Conservation (phyloP, 2,888 invertebrate species). For the Podotricha telesiphe region DNA sequence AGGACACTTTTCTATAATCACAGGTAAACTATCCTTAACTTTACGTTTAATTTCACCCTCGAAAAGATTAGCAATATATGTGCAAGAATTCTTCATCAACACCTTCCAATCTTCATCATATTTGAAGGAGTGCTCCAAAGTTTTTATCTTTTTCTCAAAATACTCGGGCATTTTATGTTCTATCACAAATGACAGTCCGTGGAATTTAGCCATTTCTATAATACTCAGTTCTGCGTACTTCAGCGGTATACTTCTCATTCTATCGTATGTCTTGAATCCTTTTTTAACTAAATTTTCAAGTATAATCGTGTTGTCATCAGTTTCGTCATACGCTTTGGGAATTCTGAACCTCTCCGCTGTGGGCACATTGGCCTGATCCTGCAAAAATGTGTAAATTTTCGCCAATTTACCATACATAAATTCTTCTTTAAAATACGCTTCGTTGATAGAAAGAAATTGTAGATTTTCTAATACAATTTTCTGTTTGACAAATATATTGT, state of each 20-base stretch:
- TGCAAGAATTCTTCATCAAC: conserved; percentile 39
- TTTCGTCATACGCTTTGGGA: conserved; percentile 37
- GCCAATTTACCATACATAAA: conserved; percentile 54
- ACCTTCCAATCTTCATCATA: conserved; percentile 42
- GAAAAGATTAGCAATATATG: conserved; percentile 47
- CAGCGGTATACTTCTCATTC: conserved; percentile 47
- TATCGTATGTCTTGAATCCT: conserved; percentile 49
- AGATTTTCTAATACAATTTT: conserved; percentile 46
- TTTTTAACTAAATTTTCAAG: conserved; percentile 48
- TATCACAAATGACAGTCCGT: conserved; percentile 52
- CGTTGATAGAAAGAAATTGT: conserved; percentile 45
- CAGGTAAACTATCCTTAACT: conserved; percentile 45
- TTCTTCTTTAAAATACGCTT: conserved; percentile 52
- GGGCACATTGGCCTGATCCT: conserved; percentile 43
- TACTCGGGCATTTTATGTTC: conserved; percentile 47
- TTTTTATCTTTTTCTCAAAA: conserved; percentile 50
- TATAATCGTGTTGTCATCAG: conserved; percentile 36
- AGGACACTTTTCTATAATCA: conserved; percentile 36
- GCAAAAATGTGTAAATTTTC: conserved; percentile 46
- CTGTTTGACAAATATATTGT: conserved; percentile 58
- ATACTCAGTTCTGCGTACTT: conserved; percentile 51
- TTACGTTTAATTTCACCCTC: conserved; percentile 47
- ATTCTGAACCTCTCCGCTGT: conserved; percentile 38
- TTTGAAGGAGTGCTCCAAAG: conserved; percentile 16
- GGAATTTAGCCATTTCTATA: conserved; percentile 52